A percentile compares a stretch with the other conserved stretches of the same genome.
These are phyloP conservation scores for Anniella stebbinsi DNA, from an alignment of 2,797 vertebrate genomes.

Conservation along the genomic window DNA sequence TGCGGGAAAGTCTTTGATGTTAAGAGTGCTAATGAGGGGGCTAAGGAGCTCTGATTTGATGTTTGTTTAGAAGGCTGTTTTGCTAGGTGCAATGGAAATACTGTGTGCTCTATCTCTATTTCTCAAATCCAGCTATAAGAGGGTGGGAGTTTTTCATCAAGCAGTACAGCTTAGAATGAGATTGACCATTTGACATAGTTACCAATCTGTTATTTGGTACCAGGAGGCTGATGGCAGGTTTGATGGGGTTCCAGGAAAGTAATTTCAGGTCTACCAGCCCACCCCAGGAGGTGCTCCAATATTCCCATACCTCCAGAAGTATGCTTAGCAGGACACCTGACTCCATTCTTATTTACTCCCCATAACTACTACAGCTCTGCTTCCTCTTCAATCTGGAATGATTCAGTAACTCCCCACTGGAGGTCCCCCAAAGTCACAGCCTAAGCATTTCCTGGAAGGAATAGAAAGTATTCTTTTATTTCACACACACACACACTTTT, in stretches of 20 bases:
- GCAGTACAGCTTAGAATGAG: fast-evolving
- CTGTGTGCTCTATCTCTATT: conserved; percentile 39
- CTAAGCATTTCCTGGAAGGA: background rate
- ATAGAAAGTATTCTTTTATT: background rate
- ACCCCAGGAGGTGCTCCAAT: background rate
- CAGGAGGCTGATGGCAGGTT: background rate
- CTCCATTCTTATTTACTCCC: background rate
- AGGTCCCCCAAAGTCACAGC: background rate
- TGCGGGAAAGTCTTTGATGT: conserved; percentile 67
- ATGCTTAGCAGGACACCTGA: background rate
- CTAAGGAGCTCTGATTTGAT: background rate
- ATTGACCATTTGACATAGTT: background rate
- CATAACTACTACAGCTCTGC: background rate
- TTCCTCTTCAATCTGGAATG: background rate
- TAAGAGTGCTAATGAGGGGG: conserved; percentile 63
- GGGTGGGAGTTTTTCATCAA: background rate
- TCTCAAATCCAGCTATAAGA: background rate
- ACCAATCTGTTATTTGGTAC: background rate
- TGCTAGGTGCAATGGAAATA: background rate
- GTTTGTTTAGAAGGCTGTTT: conserved; percentile 62
- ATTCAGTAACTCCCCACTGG: background rate
- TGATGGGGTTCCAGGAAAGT: background rate
- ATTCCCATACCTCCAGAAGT: background rate
- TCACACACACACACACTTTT: no score
- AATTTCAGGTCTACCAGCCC: background rate